These are phyloP conservation scores for Ancistrus triradiatus DNA, from an alignment of 2,113 vertebrate genomes.

Conservation along the genomic window DNA sequence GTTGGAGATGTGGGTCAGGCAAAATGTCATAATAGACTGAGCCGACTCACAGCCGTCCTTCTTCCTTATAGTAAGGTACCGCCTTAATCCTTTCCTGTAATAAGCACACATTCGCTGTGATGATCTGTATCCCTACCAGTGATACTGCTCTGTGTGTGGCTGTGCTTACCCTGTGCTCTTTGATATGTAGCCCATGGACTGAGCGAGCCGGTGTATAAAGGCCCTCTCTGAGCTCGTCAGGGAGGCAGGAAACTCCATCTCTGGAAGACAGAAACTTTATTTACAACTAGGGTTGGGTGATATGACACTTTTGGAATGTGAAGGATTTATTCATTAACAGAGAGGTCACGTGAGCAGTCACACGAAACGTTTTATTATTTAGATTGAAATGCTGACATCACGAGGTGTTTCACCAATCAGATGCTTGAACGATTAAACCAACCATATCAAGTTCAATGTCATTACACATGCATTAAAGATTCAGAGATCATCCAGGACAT, in stretches of 20 bases:
- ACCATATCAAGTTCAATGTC: no score
- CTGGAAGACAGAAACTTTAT: constrained; percentile 59
- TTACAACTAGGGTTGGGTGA: no score
- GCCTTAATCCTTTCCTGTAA: constrained; percentile 78
- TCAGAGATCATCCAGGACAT: no score
- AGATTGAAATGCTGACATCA: no score
- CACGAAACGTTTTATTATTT: no score
- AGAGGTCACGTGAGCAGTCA: no score
- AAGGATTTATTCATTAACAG: no score
- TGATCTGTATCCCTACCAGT: background rate
- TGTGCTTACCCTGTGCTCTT: constrained; percentile 87
- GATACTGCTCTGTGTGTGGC: background rate
- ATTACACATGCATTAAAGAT: no score
- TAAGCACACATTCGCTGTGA: background rate
- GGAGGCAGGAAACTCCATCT: constrained; percentile 92
- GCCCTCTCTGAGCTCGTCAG: constrained; percentile 83
- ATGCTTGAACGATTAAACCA: no score
- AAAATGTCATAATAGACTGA: constrained; percentile 71
- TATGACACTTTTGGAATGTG: no score
- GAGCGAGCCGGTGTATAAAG: constrained; percentile 83
- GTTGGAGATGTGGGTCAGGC: constrained; percentile 71
- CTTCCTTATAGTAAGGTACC: constrained; percentile 85
- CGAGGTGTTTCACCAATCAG: no score
- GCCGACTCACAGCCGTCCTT: constrained; percentile 72
- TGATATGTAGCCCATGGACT: constrained; percentile 85